phyloP scores from a whole-genome alignment of 2,888 invertebrate genomes.

The Eutolmus rufibarbis region DNA sequence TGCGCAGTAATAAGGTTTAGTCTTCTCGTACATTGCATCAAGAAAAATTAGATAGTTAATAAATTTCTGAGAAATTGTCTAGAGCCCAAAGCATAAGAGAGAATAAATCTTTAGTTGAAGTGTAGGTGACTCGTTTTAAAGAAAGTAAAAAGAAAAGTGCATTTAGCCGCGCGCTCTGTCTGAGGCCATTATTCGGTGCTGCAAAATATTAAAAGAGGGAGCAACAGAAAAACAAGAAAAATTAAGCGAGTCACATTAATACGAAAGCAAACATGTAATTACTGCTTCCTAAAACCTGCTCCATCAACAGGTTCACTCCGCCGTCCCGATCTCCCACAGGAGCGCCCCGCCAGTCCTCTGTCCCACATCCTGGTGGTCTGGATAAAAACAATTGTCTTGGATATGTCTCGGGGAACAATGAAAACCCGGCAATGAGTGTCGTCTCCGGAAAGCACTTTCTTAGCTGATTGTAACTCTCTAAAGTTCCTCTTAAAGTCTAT shows the following conservation, averaged over 20 bases:
- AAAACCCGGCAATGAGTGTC: conserved; percentile 17
- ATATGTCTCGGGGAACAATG: conserved; percentile 34
- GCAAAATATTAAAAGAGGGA: not conserved
- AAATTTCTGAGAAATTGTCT: too few species aligned
- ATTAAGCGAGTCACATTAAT: not conserved
- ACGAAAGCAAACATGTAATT: conserved; percentile 23
- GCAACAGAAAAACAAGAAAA: not conserved
- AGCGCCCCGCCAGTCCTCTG: not conserved
- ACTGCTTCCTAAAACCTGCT: conserved; percentile 6
- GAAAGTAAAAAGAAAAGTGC: not conserved
- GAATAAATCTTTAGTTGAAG: not conserved
- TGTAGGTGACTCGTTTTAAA: not conserved
- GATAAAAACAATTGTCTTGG: conserved; percentile 37
- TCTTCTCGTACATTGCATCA: too few species aligned
- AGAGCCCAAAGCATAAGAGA: too few species aligned
- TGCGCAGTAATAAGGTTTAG: too few species aligned
- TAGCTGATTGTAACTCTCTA: conserved; percentile 29
- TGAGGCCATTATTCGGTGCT: not conserved
- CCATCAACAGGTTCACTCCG: conserved; percentile 12
- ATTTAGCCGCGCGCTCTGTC: not conserved
- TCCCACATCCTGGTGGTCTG: conserved; percentile 7
- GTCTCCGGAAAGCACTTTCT: conserved; percentile 32
- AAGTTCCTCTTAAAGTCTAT: conserved; percentile 36
- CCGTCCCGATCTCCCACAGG: not conserved
- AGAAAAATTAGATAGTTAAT: too few species aligned